Evolutionary conservation across 2,797 vertebrate genomes (phyloP), one percentile per base, ranked within the genome.

Genomic region (Labeo calbasu): DNA sequence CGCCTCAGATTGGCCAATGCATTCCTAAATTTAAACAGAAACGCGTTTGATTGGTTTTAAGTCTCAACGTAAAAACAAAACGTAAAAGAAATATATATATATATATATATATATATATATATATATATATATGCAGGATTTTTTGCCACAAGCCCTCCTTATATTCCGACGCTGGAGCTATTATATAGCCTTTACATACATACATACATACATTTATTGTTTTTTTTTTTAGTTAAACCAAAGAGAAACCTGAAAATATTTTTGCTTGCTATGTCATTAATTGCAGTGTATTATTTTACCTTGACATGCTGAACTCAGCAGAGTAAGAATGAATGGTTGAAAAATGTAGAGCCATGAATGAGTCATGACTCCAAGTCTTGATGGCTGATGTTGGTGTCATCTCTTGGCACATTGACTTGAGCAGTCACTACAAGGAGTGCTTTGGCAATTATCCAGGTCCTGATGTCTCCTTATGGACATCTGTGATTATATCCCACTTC

Each of bases 321-420:
- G 51, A 48, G 1, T 23, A 36, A 55, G 5, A 46, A 17, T 79
- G 13, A 32, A 32, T 46, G n/a, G 50, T 69, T 69, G 12, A 12
- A 23, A 11, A 23, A 23, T 32, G 28, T 32, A 32, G 28, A 32
- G 28, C 28, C 11, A 23, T 3, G 2, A 36, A 32, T 3, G 32
- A 1, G 72, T 77, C n/a, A 66, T 79, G 61, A 28, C 9, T 63
- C 23, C 43, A 43, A 43, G 21, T 40, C 14, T 71, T 21, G 12
- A 46, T 72, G 79, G 17, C 51, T 81, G 40, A 14, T 8, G 15
- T 81, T 32, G 23, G 36, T 48, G 40, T n/a, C 55, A 51, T 63
- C 19, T 57, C 36, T 57, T 81, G 80, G 40, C 69, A 81, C 11
- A n/a, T 72, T 81, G 48, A 61, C 68, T 61, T 36, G 55, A 21